phyloP scores from a whole-genome alignment of 1,140 invertebrate genomes.

The Atta texana region DNA sequence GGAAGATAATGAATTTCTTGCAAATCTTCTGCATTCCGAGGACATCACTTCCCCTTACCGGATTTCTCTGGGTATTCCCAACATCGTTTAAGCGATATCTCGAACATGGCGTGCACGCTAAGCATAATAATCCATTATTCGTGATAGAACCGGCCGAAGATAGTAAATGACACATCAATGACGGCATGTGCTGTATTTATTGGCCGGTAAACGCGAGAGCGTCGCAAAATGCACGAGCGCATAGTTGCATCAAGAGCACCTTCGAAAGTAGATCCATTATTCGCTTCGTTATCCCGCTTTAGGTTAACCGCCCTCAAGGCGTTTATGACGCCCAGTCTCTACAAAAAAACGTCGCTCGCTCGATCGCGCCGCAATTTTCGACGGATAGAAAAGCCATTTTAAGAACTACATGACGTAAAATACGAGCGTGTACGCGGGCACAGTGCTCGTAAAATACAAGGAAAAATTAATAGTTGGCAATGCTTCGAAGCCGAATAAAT shows the following conservation, averaged over 20 bases:
- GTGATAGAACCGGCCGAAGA: slow-evolving; percentile 19
- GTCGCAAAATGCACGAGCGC: slow-evolving; percentile 30
- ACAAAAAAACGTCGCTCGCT: slow-evolving; percentile 1
- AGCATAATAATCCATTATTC: slow-evolving; percentile 56
- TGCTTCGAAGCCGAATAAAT: neutral
- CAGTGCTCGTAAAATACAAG: neutral
- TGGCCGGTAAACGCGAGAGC: slow-evolving; percentile 36
- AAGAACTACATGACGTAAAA: slow-evolving; percentile 18
- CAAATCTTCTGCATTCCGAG: slow-evolving; percentile 8
- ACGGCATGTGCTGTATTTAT: slow-evolving; percentile 39
- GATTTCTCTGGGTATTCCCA: slow-evolving; percentile 1
- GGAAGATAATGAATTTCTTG: slow-evolving; percentile 39
- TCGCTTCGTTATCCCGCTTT: slow-evolving; percentile 64
- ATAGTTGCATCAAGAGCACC: slow-evolving; percentile 26
- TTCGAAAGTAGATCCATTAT: slow-evolving; percentile 61
- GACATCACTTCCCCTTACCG: neutral
- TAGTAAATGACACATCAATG: slow-evolving; percentile 6
- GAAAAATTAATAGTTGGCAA: slow-evolving; percentile 19
- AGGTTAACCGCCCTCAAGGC: slow-evolving; percentile 42
- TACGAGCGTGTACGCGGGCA: neutral
- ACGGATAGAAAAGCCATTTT: slow-evolving; percentile 14
- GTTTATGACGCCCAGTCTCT: slow-evolving; percentile 21
- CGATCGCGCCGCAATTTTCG: slow-evolving; percentile 37
- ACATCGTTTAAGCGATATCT: slow-evolving; percentile 16
- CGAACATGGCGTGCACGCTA: slow-evolving; percentile 11